A percentile compares a stretch with the other conserved stretches of the same genome.
These are phyloP conservation scores for Lymantria monacha DNA, from an alignment of 2,888 invertebrate genomes.

Conservation along the genomic window DNA sequence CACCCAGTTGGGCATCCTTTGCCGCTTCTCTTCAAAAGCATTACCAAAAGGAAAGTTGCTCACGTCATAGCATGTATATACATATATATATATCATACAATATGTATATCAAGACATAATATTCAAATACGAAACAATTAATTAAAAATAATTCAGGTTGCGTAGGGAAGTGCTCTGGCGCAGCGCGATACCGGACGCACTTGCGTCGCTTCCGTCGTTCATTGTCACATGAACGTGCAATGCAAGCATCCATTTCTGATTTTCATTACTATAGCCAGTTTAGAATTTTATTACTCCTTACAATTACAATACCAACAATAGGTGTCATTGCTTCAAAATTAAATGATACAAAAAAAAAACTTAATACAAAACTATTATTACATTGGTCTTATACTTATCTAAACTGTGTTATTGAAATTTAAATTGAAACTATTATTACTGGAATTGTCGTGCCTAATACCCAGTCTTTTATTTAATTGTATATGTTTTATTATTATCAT, in stretches of 20 bases:
- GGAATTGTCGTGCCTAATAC: neutral
- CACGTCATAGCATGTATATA: too few species aligned
- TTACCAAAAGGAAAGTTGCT: too few species aligned
- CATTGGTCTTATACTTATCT: neutral
- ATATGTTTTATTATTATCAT: too few species aligned
- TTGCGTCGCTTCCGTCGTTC: slow-evolving; percentile 51
- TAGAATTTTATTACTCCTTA: slow-evolving; percentile 19
- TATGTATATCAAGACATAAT: neutral
- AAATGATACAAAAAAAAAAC: slow-evolving; percentile 2
- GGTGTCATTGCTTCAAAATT: slow-evolving; percentile 13
- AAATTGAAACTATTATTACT: neutral
- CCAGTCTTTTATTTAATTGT: too few species aligned
- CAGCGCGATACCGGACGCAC: slow-evolving; percentile 49
- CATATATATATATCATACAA: too few species aligned
- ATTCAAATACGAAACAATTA: slow-evolving; percentile 21
- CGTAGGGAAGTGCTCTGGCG: slow-evolving; percentile 42
- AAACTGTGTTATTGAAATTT: neutral
- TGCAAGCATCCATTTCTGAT: slow-evolving; percentile 28
- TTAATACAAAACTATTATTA: neutral
- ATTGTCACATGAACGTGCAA: slow-evolving; percentile 45
- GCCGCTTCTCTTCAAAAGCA: too few species aligned
- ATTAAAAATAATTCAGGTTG: slow-evolving; percentile 41
- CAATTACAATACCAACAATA: slow-evolving; percentile 21
- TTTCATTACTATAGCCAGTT: slow-evolving; percentile 16
- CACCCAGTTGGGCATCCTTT: too few species aligned